Evolutionary conservation across 2,888 invertebrate species (phyloP), one percentile per base, ranked within the genome.

Genomic region (Sinodicranocentrus sp.): DNA sequence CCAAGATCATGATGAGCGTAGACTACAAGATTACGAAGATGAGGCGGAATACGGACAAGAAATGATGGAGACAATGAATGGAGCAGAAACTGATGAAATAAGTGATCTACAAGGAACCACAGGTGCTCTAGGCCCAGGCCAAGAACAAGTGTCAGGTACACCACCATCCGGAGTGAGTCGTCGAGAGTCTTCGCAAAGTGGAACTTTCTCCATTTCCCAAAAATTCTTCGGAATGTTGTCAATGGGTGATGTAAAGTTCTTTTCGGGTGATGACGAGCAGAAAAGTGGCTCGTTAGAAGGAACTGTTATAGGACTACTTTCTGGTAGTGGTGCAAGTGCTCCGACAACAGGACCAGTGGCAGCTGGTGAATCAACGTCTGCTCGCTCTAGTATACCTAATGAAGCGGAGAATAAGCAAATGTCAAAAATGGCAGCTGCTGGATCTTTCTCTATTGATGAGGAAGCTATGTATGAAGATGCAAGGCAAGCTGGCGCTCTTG

Each of bases 271-370:
- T 54, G 88, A 88, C 52, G 79, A 82, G 63, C 76, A 82, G 63
- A 84, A 82, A 78, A 67, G 68, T 73, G 85, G 91, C 85, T 90
- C 90, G 67, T 90, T 91, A 89, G 91, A 91, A 87, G 91, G 90
- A 68, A 91, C 91, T 88, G 89, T 90, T 21, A 82, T 85, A 44
- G 79, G 78, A 13, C 26, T 84, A 6, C 57, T 84, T 8, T 73
- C 70, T 48, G 83, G 89, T 78, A 90, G 90, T 73, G 90, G 90
- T 79, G 90, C 89, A 67, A 48, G 90, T 90, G 39, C 61, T 77
- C n/a, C 67, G 5, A 28, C 23, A 15, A 44, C 71, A 67, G n/a
- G 15, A 13, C 43, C 43, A 73, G 59, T 54, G 63, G 76, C 65
- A 67, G 68, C 61, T 65, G 70, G 44, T 15, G 84, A 79, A 70